A percentile compares a stretch with the other conserved stretches of the same genome.
phyloP scores from a whole-genome alignment of 1,140 invertebrate species.

The Danaus melanippus region DNA sequence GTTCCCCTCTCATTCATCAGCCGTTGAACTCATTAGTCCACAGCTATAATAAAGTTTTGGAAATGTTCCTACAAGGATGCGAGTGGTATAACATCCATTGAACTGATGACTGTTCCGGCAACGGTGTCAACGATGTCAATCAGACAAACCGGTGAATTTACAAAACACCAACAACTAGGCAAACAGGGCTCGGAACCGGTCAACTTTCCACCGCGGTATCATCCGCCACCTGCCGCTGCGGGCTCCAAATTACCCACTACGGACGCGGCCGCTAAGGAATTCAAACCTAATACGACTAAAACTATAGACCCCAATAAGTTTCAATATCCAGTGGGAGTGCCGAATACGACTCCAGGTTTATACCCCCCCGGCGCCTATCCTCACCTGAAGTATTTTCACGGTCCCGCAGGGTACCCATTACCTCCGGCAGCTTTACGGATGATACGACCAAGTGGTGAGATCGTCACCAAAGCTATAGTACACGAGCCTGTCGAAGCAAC shows the following conservation, averaged over 20 bases:
- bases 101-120: slow-evolving; percentile 46
- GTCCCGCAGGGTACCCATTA: slow-evolving; percentile 52
- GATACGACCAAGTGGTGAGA: slow-evolving; percentile 51
- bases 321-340: slow-evolving; percentile 45
- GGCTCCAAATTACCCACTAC: slow-evolving; percentile 50
- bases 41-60: slow-evolving; percentile 46
- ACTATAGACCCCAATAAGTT: slow-evolving; percentile 46
- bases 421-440: slow-evolving; percentile 49
- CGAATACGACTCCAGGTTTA: slow-evolving; percentile 38
- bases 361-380: slow-evolving; percentile 49
- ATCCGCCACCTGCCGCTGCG: slow-evolving; percentile 61
- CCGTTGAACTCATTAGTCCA: slow-evolving; percentile 62
- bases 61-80: slow-evolving; percentile 39
- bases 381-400: slow-evolving; percentile 51
- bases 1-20: slow-evolving; percentile 66
- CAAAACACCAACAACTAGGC: slow-evolving; percentile 65
- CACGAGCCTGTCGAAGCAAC: slow-evolving; percentile 58
- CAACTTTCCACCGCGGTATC: slow-evolving; percentile 69
- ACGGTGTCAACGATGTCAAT: slow-evolving; percentile 56
- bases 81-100: slow-evolving; percentile 33
- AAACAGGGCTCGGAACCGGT: slow-evolving; percentile 65
- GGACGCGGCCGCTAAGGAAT: slow-evolving; percentile 52
- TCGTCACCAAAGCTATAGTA: slow-evolving; percentile 62
- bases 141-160: slow-evolving; percentile 63
- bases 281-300: slow-evolving; percentile 52